Base-by-base conservation (phyloP, 2,113 vertebrate genomes). In the Xiphophorus maculatus region DNA sequence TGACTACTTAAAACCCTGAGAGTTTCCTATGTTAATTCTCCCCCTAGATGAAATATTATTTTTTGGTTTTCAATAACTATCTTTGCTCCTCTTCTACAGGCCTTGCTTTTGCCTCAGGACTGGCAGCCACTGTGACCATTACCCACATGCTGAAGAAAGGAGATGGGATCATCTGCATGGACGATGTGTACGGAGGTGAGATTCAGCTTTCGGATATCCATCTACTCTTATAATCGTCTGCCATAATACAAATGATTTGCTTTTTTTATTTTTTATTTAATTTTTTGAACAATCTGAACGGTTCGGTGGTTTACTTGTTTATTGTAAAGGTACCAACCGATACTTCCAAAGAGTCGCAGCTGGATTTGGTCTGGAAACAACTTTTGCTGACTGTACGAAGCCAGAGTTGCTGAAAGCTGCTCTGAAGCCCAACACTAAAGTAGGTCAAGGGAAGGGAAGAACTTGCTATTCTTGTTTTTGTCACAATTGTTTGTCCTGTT, bases 151-250 rank as follows among this genome's bases (percentile, higher is more conserved):
- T 99, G 54, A 98, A 98, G 85, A 0, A 93, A 1, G 97, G 97
- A 17, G 97, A 99, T 63, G 89, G 93, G 0, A 86, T 99, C 27
- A 66, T 99, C 83, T 97, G 96, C 90, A 96, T 95, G 94, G 95
- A 97, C 76, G 97, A 99, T 54, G 96, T 98, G 8, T 99, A 99
- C 58, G 97, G 95, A 95, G 98, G 98, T 98, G 40, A 87, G 89
- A 30, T 3, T 6, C 30, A 22, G 7, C 71, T 13, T 11, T 15
- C 25, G 32, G 32, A 44, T 1, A 3, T 54, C 4, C 8, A 40
- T 17, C 17, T n/a, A 30, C 17, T 8, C 19, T 51, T 6, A 13
- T 25, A 44, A 19, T 48, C 19, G 0, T 67, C 37, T 44, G n/a
- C 28, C 5, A 22, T 51, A 13, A 51, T 29, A 30, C 40, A 25